phyloP scores from a whole-genome alignment of 2,797 vertebrate species.

The Kryptopterus vitreolus region DNA sequence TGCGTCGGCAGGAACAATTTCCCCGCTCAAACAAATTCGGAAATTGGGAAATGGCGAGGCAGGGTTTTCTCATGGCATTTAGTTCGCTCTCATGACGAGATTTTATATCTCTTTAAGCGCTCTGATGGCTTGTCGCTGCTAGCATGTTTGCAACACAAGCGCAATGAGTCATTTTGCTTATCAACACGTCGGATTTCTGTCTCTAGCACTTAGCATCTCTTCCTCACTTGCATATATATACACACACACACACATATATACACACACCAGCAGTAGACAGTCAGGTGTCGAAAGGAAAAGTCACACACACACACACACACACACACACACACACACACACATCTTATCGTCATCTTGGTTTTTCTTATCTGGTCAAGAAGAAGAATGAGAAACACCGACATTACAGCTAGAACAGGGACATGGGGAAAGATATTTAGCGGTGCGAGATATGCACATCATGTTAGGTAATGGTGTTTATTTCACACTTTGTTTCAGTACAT shows the following conservation, averaged over 20 bases:
- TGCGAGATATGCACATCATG: constrained; percentile 7
- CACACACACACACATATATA: constrained; percentile 50
- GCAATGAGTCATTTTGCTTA: constrained; percentile 66
- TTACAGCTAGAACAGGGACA: constrained; percentile 34
- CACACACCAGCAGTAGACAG: constrained; percentile 25
- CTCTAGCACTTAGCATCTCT: constrained; percentile 49
- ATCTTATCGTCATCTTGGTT: constrained; percentile 66
- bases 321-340: no score
- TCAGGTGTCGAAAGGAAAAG: constrained; percentile 67
- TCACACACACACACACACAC: constrained; percentile 44
- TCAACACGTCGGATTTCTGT: constrained; percentile 68
- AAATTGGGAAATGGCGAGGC: background rate
- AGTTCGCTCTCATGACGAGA: background rate
- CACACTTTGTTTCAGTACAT: constrained; percentile 7
- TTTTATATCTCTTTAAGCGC: constrained; percentile 22
- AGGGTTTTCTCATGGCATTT: constrained; percentile 10
- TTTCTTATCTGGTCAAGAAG: constrained; percentile 52
- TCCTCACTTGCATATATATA: constrained; percentile 45
- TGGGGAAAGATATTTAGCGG: constrained; percentile 27
- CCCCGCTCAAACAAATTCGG: constrained; percentile 7
- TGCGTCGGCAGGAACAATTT: constrained; percentile 1
- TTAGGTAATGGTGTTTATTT: constrained; percentile 21
- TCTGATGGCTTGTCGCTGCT: constrained; percentile 10
- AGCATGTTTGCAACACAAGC: constrained; percentile 30
- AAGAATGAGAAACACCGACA: constrained; percentile 30